These are phyloP conservation scores for Andrena bucephala DNA, from an alignment of 2,888 invertebrate species.

Conservation along the genomic window DNA sequence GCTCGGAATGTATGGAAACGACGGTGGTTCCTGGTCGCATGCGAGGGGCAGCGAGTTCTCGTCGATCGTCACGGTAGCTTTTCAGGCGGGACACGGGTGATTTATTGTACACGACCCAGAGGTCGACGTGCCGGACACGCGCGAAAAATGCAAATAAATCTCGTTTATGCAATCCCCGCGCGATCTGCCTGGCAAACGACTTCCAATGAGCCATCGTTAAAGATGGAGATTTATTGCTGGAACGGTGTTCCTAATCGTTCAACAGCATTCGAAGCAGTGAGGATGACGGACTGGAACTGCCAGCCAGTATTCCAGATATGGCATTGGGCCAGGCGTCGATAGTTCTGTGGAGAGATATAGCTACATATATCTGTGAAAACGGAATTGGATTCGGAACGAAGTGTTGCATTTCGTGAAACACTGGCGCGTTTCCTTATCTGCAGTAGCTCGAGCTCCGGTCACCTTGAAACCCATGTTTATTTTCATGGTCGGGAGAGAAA, in stretches of 20 bases:
- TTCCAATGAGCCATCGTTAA: slow-evolving; percentile 33
- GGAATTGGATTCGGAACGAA: too few species aligned
- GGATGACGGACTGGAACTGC: neutral
- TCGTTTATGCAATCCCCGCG: slow-evolving; percentile 17
- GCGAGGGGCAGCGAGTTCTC: slow-evolving; percentile 3
- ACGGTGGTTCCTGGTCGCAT: slow-evolving; percentile 32
- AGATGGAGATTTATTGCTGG: slow-evolving; percentile 42
- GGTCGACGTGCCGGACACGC: neutral
- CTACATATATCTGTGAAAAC: too few species aligned
- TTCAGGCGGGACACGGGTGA: slow-evolving; percentile 21
- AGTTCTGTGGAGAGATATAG: too few species aligned
- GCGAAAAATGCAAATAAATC: slow-evolving; percentile 22
- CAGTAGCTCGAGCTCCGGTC: too few species aligned
- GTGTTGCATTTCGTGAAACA: too few species aligned
- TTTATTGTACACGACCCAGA: slow-evolving; percentile 39
- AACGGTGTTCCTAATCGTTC: neutral
- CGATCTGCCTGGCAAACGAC: neutral
- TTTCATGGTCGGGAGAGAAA: too few species aligned
- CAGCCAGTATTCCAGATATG: neutral
- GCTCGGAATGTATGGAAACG: slow-evolving; percentile 30
- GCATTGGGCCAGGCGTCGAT: too few species aligned
- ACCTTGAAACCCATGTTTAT: too few species aligned
- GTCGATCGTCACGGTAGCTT: slow-evolving; percentile 15
- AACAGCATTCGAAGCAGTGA: neutral
- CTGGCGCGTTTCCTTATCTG: too few species aligned